Evolutionary conservation across 2,888 invertebrate genomes (phyloP).

Genomic region (Lepidocyrtoides sp.): DNA sequence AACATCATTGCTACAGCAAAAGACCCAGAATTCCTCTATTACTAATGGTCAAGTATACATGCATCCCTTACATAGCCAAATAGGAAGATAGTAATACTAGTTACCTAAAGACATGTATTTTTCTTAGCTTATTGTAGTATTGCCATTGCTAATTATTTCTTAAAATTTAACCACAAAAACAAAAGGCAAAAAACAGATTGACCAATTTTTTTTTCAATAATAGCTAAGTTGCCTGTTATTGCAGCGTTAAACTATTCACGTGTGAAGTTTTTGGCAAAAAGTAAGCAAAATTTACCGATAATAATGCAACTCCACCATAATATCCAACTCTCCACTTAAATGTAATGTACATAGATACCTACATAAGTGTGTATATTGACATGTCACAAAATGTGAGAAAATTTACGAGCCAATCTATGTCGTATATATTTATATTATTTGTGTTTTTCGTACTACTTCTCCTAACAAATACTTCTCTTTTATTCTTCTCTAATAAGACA

Average conservation of each 20-base stretch:
- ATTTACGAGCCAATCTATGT: constrained; percentile 67
- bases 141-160: too few relatives aligned
- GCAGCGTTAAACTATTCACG: constrained; percentile 3
- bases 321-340: neutral
- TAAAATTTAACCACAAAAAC: too few relatives aligned
- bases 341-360: too few relatives aligned
- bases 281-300: neutral
- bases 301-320: neutral
- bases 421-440: constrained; percentile 10
- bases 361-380: constrained; percentile 31
- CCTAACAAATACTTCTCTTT: neutral
- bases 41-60: too few relatives aligned
- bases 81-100: too few relatives aligned
- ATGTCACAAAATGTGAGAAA: constrained; percentile 24
- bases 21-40: too few relatives aligned
- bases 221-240: too few relatives aligned
- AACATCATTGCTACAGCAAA: too few relatives aligned
- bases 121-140: too few relatives aligned
- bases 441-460: constrained; percentile 12
- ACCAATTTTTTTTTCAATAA: too few relatives aligned
- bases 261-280: neutral
- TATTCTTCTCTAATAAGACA: neutral
- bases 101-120: too few relatives aligned
- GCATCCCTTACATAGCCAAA: too few relatives aligned
- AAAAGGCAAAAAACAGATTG: neutral